Evolutionary conservation across 1,140 invertebrate species (phyloP).

Genomic region (Ceratina australensis): DNA sequence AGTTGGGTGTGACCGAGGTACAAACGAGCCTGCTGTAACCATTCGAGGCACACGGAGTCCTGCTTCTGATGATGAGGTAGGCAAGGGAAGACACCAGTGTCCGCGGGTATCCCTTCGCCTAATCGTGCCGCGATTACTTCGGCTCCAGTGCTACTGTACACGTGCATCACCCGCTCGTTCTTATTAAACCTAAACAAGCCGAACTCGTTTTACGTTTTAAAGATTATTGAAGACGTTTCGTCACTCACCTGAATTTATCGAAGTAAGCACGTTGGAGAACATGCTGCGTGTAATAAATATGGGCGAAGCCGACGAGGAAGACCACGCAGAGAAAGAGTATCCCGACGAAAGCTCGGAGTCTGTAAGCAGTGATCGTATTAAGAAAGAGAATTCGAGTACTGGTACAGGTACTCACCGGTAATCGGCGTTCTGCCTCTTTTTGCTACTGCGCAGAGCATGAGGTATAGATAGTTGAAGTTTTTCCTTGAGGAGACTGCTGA

Average conservation of each 20-base stretch:
- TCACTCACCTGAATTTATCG: conserved; percentile 83
- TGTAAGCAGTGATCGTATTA: conserved; percentile 71
- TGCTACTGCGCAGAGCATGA: conserved; percentile 73
- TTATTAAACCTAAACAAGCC: conserved; percentile 85
- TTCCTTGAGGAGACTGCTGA: conserved; percentile 89
- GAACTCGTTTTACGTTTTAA: background rate
- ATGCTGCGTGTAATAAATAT: conserved; percentile 90
- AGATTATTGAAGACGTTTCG: background rate
- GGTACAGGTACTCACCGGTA: conserved; percentile 67
- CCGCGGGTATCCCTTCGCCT: conserved; percentile 80
- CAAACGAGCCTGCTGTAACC: conserved; percentile 87
- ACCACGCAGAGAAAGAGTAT: conserved; percentile 89
- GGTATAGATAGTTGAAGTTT: conserved; percentile 86
- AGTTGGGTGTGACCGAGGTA: conserved; percentile 84
- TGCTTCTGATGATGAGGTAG: conserved; percentile 82
- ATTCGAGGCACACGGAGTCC: conserved; percentile 86
- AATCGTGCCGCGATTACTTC: conserved; percentile 87
- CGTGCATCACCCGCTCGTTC: conserved; percentile 86
- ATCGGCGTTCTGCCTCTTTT: conserved; percentile 76
- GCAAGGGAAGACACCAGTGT: conserved; percentile 85
- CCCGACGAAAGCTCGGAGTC: conserved; percentile 88
- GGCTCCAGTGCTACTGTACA: conserved; percentile 85
- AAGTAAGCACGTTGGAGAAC: conserved; percentile 90
- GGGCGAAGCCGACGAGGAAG: conserved; percentile 90
- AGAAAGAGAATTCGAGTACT: no score